Conservation (phyloP, 2,888 invertebrate species). For the Galeruca laticollis region DNA sequence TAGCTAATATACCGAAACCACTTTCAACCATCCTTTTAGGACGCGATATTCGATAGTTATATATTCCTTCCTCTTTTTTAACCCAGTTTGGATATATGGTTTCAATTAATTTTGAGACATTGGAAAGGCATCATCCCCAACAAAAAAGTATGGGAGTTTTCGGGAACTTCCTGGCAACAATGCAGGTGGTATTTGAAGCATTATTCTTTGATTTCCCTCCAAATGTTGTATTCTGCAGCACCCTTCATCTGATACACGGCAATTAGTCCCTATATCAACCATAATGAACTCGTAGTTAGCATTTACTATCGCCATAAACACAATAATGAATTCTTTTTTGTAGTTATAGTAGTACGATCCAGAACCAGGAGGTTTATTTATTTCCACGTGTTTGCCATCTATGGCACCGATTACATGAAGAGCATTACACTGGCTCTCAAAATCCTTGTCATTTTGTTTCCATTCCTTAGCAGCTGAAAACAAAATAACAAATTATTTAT, state of each 20-base stretch:
- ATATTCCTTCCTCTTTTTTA: no score
- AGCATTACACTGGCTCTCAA: slow-evolving; percentile 14
- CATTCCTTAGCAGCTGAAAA: slow-evolving; percentile 1
- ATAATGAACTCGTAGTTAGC: no score
- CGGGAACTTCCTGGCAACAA: background rate
- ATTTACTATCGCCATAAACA: background rate
- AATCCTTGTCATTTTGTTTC: slow-evolving; percentile 7
- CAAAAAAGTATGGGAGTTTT: slow-evolving; percentile 21
- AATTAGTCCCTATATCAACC: no score
- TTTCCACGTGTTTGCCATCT: no score
- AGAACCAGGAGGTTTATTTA: no score
- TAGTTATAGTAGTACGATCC: slow-evolving; percentile 16
- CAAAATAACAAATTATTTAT: background rate
- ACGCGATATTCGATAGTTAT: slow-evolving; percentile 30
- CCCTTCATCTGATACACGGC: no score
- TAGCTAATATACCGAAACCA: slow-evolving; percentile 35
- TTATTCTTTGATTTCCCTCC: no score
- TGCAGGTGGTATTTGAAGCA: no score
- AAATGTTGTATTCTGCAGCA: no score
- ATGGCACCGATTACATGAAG: background rate
- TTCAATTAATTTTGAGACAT: no score
- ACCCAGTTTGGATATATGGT: no score
- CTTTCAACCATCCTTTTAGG: slow-evolving; percentile 36
- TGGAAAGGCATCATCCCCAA: slow-evolving; percentile 34
- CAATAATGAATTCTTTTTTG: slow-evolving; percentile 25